Percentiles rank a stretch among this genome's conserved stretches.
Conservation (phyloP, 2,888 invertebrate species). For the Drosophila birchii region DNA sequence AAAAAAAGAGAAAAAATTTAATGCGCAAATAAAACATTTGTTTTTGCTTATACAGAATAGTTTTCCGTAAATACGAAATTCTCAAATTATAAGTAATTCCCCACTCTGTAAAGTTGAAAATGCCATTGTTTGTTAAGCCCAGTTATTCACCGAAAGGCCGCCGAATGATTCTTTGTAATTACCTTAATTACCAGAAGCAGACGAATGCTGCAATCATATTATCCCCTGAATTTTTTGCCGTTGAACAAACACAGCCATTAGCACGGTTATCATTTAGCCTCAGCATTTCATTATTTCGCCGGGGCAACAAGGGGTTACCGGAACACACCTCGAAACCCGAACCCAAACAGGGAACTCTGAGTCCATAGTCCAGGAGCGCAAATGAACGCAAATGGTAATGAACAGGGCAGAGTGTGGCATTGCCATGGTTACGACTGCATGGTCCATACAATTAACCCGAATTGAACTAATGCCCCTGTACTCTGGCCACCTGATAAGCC, state of each 20-base stretch:
- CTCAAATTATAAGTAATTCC: background rate
- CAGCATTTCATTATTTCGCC: constrained; percentile 24
- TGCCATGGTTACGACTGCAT: constrained; percentile 37
- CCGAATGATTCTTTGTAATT: background rate
- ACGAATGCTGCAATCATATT: constrained; percentile 13
- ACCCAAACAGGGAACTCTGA: background rate
- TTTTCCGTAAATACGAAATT: too few species aligned
- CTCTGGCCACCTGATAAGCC: constrained; percentile 63
- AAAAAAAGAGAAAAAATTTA: background rate
- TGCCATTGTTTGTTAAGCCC: too few species aligned
- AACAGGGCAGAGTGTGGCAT: constrained; percentile 18
- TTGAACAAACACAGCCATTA: constrained; percentile 32
- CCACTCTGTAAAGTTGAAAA: background rate
- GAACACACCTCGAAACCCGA: constrained; percentile 12
- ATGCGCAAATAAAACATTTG: background rate
- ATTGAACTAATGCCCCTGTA: constrained; percentile 69
- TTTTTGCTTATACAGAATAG: too few species aligned
- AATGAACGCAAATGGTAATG: constrained; percentile 54
- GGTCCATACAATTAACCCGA: constrained; percentile 75
- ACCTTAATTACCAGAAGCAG: constrained; percentile 1
- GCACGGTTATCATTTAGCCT: constrained; percentile 27
- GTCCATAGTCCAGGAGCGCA: constrained; percentile 12
- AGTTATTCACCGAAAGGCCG: too few species aligned
- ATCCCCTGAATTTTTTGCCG: background rate
- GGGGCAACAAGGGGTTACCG: constrained; percentile 1